Conservation (phyloP, 2,888 invertebrate genomes). For the Silvanus unidentatus region DNA sequence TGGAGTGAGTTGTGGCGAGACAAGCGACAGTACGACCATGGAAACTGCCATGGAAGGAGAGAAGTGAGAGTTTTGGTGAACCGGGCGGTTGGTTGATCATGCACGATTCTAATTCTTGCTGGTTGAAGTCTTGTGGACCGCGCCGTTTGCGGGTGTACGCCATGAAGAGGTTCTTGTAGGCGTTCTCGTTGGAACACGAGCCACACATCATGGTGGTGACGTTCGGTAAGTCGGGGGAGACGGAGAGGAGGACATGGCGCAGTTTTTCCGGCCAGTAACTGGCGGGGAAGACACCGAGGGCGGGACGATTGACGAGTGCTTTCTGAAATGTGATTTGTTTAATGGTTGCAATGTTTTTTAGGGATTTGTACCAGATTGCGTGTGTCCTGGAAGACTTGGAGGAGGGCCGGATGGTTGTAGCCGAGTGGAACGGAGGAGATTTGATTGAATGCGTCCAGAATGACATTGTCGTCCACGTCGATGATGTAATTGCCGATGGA, state of each 20-base stretch:
- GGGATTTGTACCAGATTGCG: slow-evolving; percentile 70
- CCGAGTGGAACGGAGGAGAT: slow-evolving; percentile 84
- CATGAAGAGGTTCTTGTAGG: slow-evolving; percentile 88
- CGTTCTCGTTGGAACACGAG: slow-evolving; percentile 96
- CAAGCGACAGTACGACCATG: slow-evolving; percentile 92
- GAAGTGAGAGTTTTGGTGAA: slow-evolving; percentile 70
- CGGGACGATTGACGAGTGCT: slow-evolving; percentile 87
- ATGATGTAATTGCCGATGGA: slow-evolving; percentile 90
- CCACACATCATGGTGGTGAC: slow-evolving; percentile 97
- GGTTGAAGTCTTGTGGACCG: slow-evolving; percentile 63
- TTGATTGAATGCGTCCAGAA: slow-evolving; percentile 92
- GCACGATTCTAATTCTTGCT: slow-evolving; percentile 72
- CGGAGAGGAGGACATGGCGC: slow-evolving; percentile 59
- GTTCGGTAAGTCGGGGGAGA: slow-evolving; percentile 74
- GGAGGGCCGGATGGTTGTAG: slow-evolving; percentile 88
- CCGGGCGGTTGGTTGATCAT: slow-evolving; percentile 85
- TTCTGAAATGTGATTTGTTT: no score
- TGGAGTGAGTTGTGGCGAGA: slow-evolving; percentile 84
- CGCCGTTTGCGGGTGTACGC: slow-evolving; percentile 72
- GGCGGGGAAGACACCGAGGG: slow-evolving; percentile 89
- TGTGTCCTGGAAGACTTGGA: slow-evolving; percentile 66
- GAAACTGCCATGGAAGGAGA: slow-evolving; percentile 85
- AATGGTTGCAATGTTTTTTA: no score
- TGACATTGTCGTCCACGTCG: slow-evolving; percentile 87
- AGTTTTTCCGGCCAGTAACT: slow-evolving; percentile 79